Percentiles rank a stretch among this genome's conserved stretches.
Evolutionary conservation across 2,113 vertebrate species (phyloP).

Genomic region (Heteronetta atricapilla): DNA sequence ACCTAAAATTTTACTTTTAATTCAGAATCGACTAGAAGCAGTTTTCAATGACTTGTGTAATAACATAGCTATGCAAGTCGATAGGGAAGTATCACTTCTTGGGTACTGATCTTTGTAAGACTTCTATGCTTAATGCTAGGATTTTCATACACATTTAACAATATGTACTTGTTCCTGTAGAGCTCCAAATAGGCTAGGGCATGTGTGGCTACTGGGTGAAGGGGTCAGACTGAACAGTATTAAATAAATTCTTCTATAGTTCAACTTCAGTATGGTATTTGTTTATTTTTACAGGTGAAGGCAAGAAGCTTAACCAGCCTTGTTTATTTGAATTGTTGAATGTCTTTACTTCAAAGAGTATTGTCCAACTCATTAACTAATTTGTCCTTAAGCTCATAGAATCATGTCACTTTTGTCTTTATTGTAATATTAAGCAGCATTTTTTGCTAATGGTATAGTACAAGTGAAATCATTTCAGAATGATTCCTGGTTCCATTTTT

Average conservation of each 20-base stretch:
- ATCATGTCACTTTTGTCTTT: not conserved
- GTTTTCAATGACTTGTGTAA: not conserved
- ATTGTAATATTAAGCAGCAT: not conserved
- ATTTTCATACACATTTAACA: not conserved
- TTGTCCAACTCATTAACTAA: not conserved
- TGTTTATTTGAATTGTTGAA: not conserved
- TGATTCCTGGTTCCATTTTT: not conserved
- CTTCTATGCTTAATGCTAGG: not conserved
- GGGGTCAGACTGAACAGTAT: not conserved
- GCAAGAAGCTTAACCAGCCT: not conserved
- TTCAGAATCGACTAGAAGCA: not conserved
- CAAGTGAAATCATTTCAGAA: not conserved
- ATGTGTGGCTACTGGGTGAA: not conserved
- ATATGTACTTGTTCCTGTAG: not conserved
- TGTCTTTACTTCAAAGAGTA: not conserved
- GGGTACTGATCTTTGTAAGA: not conserved
- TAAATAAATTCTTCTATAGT: not conserved
- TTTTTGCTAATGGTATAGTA: not conserved
- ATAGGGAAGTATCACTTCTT: not conserved
- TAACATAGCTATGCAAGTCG: not conserved
- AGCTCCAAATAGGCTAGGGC: not conserved
- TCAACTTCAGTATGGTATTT: not conserved
- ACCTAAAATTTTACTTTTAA: not conserved
- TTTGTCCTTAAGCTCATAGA: not conserved
- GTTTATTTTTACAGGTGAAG: not conserved